Conservation (phyloP, 2,888 invertebrate genomes). For the Papilio elwesi region DNA sequence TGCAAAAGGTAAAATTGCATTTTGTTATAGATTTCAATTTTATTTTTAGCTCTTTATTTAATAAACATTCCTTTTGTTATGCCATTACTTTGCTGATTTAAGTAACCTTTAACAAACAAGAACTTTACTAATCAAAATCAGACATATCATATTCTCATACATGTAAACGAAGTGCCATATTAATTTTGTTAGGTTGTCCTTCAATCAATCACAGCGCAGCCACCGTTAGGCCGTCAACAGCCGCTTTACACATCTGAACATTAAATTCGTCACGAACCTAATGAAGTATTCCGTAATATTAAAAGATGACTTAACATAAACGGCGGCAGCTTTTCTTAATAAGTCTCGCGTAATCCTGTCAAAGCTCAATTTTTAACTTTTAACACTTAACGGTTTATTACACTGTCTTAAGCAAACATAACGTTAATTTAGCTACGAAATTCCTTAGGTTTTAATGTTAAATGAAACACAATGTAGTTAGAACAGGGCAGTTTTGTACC, state of each 20-base stretch:
- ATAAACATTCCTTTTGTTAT: background rate
- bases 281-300: conserved; percentile 40
- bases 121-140: conserved; percentile 1
- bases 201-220: conserved; percentile 62
- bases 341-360: conserved; percentile 19
- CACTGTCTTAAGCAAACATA: background rate
- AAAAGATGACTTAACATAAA: conserved; percentile 38
- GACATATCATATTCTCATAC: conserved; percentile 4
- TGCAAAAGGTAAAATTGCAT: conserved; percentile 85
- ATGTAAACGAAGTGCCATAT: conserved; percentile 1
- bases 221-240: conserved; percentile 48
- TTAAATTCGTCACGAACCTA: conserved; percentile 39
- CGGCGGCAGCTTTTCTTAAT: conserved; percentile 13
- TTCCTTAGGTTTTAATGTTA: background rate
- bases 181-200: conserved; percentile 55
- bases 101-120: background rate
- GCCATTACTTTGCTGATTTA: background rate
- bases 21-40: background rate
- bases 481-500: too few relatives aligned
- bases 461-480: too few relatives aligned
- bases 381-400: background rate
- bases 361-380: background rate
- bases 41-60: background rate
- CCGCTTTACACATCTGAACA: conserved; percentile 38
- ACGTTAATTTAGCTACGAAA: background rate